A percentile compares a stretch with the other conserved stretches of the same genome.
Evolutionary conservation across 2,888 invertebrate species (phyloP).

Genomic region (Terebella lapidaria): DNA sequence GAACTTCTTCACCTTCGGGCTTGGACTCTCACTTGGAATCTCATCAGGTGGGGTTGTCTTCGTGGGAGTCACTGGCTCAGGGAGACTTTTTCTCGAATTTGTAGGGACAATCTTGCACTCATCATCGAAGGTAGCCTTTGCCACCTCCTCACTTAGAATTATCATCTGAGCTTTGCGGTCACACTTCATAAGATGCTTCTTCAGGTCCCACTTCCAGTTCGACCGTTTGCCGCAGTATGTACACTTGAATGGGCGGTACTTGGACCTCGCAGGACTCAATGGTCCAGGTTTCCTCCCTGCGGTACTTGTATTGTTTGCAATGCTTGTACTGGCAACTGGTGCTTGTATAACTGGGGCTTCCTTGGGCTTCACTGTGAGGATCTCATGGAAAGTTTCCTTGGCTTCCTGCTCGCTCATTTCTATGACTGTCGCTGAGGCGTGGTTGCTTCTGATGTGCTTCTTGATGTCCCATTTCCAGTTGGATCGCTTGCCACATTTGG

Average conservation of each 20-base stretch:
- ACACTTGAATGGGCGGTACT: slow-evolving; percentile 75
- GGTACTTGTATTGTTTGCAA: not conserved
- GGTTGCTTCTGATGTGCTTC: slow-evolving; percentile 69
- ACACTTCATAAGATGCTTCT: slow-evolving; percentile 72
- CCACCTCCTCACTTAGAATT: slow-evolving; percentile 41
- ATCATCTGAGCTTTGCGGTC: slow-evolving; percentile 34
- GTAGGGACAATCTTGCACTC: not conserved
- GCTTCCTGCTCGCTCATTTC: slow-evolving; percentile 11
- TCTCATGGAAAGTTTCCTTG: not conserved
- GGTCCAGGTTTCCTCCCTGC: not conserved
- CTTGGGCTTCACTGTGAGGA: not conserved
- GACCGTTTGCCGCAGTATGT: slow-evolving; percentile 89
- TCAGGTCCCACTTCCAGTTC: slow-evolving; percentile 97
- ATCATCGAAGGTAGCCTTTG: slow-evolving; percentile 33
- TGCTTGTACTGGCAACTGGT: not conserved
- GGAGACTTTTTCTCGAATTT: not conserved
- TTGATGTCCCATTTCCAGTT: slow-evolving; percentile 98
- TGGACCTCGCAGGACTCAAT: not conserved
- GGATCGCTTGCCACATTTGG: slow-evolving; percentile 84
- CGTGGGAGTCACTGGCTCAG: not conserved
- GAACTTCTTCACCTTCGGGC: slow-evolving; percentile 20
- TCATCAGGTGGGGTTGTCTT: not conserved
- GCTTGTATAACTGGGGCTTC: not conserved
- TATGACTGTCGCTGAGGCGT: slow-evolving; percentile 26
- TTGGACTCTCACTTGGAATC: not conserved